A percentile compares a stretch with the other conserved stretches of the same genome.
phyloP scores from a whole-genome alignment of 2,113 vertebrate genomes.

The Scalopus aquaticus region DNA sequence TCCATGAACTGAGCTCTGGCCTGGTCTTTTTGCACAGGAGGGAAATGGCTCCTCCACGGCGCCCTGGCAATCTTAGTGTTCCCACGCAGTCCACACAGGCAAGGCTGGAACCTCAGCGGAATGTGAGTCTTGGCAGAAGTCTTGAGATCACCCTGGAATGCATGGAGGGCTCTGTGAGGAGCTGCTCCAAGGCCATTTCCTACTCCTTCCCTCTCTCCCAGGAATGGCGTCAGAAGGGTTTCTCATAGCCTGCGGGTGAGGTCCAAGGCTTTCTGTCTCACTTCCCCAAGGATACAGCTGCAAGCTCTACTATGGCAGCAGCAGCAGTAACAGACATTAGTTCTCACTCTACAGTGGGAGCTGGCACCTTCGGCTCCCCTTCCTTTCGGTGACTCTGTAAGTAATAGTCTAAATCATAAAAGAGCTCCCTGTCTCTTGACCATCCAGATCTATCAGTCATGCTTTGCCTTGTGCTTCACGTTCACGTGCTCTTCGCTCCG shows the following conservation, averaged over 20 bases:
- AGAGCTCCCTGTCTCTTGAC: neutral
- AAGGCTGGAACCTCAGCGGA: neutral
- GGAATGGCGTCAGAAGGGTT: neutral
- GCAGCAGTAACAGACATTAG: fast-evolving
- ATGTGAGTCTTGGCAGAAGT: neutral
- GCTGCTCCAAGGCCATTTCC: neutral
- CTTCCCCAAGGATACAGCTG: neutral
- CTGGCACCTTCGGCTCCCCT: neutral
- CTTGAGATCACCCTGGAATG: neutral
- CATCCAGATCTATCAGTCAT: neutral
- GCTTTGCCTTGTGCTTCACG: too few species aligned
- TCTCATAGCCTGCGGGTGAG: neutral
- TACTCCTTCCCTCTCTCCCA: neutral
- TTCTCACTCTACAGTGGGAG: too few species aligned
- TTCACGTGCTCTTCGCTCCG: neutral
- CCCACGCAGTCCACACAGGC: neutral
- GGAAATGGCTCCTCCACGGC: neutral
- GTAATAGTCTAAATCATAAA: neutral
- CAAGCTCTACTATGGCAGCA: neutral
- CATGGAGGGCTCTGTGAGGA: neutral
- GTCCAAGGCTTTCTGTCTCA: neutral
- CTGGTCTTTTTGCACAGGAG: neutral
- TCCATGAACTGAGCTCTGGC: neutral
- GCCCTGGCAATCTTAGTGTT: neutral
- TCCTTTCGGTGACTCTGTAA: neutral